Evolutionary conservation across 2,888 invertebrate species (phyloP).

Genomic region (Cephalotes varians): DNA sequence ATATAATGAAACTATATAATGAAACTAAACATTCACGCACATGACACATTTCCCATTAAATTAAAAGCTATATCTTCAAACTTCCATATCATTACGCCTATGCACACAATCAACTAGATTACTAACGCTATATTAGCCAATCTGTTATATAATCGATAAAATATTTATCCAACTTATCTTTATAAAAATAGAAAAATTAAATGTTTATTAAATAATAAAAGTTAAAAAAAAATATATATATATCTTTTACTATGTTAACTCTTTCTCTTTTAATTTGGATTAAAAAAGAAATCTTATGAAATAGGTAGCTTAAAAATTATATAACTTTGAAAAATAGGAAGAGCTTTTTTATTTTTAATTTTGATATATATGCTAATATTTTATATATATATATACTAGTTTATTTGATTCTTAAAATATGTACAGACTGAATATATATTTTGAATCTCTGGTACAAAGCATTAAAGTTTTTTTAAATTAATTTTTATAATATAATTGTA

Average conservation of each 20-base stretch:
- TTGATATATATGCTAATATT: neutral
- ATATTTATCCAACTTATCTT: slow-evolving; percentile 4
- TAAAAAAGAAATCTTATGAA: neutral
- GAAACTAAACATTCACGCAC: slow-evolving; percentile 3
- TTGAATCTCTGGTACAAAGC: neutral
- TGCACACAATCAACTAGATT: neutral
- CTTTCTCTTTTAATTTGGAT: slow-evolving; percentile 5
- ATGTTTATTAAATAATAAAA: neutral
- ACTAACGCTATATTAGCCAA: slow-evolving; percentile 13
- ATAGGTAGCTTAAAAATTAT: neutral
- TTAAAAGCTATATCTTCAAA: slow-evolving; percentile 18
- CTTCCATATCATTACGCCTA: slow-evolving; percentile 6
- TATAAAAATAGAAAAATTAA: neutral
- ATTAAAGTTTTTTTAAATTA: slow-evolving; percentile 1
- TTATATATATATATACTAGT: neutral
- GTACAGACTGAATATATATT: neutral
- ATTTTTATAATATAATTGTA: too few relatives aligned
- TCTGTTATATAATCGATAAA: slow-evolving; percentile 9
- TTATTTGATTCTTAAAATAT: neutral
- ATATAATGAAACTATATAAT: slow-evolving; percentile 14
- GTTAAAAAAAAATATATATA: neutral
- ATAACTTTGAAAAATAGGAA: neutral
- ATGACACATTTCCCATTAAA: slow-evolving; percentile 10
- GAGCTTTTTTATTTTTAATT: neutral
- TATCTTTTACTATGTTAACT: neutral